Base-by-base conservation (phyloP, 2,113 vertebrate genomes). In the Sorex araneus region DNA sequence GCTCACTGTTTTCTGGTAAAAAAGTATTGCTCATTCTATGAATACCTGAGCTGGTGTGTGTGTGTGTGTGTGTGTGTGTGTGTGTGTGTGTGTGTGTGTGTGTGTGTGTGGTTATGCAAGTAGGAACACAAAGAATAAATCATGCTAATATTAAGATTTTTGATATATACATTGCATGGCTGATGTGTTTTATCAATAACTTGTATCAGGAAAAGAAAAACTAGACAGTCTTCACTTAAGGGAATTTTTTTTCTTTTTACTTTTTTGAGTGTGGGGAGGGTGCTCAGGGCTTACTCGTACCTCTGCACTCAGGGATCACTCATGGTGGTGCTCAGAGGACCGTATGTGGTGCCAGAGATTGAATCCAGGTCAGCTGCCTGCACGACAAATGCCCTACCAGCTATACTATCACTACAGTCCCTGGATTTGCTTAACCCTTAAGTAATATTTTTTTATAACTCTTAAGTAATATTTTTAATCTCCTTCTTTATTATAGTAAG, bases 131-230 rank as follows among this genome's bases (percentile, higher is more conserved):
- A 66, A 92, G 30, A 7, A 34, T 70, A 63, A 28, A n/a, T 54
- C 63, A 54, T 18, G 25, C 15, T 10, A 32, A 6, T 47, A 28
- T 45, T 73, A 67, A 30, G 71, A 45, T 82, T 92, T 94, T 90
- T 74, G 19, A 82, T 47, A 12, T 60, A 63, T 75, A 74, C 9
- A 69, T 81, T 81, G 71, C 6, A 4, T 30, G 54, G 34, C 18
- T 77, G 34, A 80, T 87, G 89, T 87, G 89, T 78, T 89, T 82
- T 82, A 79, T 82, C 47, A 70, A 45, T 82, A 67, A 25, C 54
- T 70, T 40, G 2, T 60, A 25, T 60, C 57, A 88, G 60, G 57
- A 87, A 93, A 87, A 76, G n/a, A 80, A 66, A 92, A 75, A 57
- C n/a, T 70, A 45, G 18, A 40, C 71, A 86, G 1, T 27, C 6